Base-by-base conservation (phyloP, 2,888 invertebrate genomes). In the Therioaphis trifolii region DNA sequence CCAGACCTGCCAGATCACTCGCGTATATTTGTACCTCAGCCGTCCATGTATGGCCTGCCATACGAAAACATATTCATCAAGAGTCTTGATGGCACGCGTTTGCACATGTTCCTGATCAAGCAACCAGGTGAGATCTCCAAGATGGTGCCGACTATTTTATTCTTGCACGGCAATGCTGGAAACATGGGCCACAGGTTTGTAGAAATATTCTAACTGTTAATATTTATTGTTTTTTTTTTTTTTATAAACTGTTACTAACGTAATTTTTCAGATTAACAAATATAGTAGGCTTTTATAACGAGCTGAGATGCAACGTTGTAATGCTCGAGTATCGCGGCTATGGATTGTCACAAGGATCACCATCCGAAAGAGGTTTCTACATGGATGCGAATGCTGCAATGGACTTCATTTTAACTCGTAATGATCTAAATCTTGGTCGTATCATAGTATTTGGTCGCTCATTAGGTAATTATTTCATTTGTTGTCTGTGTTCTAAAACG, bases 271-370 rank as follows among this genome's bases (percentile, higher is more conserved):
- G 96, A 86, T 90, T 98, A 87, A 93, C 94, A 87, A 97, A 97
- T 90, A 94, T 94, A n/a, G 93, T 93, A 86, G 96, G 95, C 5
- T 91, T 98, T 84, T 96, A 94, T 89, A 92, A 94, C 87, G 92
- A 93, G 87, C 90, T 96, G 79, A 92, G 93, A 86, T 94, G 95
- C 86, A 98, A 98, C 88, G 92, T 98, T 86, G 89, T 98, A 71
- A 92, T 97, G 91, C 92, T 98, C n/a, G 98, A 98, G 88, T 98
- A 98, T 88, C 91, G 98, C 86, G 98, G 98, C 0, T 98, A 96
- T 90, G 98, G 98, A 0, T 90, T 95, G 35, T 98, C 97, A 9
- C 94, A 95, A 87, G 98, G 98, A 0, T 90, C 91, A 18, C 96
- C 97, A 0, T 94, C 94, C 2, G 98, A 98, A 89, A 91, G 92